These are phyloP conservation scores for Sceloporus tristichus DNA, from an alignment of 2,113 vertebrate genomes.

Conservation along the genomic window DNA sequence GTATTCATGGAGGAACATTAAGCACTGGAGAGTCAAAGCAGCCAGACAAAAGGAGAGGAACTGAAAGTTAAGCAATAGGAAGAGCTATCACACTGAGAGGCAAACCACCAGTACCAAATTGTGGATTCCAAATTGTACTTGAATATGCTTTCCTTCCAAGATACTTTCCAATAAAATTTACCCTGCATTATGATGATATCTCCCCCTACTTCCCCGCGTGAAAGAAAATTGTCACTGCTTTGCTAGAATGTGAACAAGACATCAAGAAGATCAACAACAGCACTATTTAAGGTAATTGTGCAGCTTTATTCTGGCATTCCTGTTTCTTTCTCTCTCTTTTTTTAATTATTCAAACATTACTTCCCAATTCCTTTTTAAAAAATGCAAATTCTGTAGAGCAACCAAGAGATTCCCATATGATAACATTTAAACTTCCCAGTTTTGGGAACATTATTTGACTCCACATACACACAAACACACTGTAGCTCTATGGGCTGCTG, in stretches of 20 bases:
- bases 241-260: not conserved
- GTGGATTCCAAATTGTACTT: not conserved
- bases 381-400: not conserved
- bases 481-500: no score
- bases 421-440: not conserved
- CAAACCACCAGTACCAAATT: conserved; percentile 9
- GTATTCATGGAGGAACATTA: conserved; percentile 31
- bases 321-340: not conserved
- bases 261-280: not conserved
- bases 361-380: not conserved
- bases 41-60: conserved; percentile 21
- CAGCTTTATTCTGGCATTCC: not conserved
- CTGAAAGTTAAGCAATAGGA: not conserved
- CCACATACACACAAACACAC: no score
- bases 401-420: not conserved
- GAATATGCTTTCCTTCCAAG: conserved; percentile 29
- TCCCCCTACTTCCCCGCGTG: no score
- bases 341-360: not conserved
- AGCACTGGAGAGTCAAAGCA: conserved; percentile 44
- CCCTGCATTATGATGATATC: not conserved
- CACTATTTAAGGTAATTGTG: not conserved
- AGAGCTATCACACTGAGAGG: not conserved
- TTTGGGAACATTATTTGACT: no score
- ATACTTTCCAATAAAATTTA: not conserved
- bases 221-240: not conserved